Evolutionary conservation across 1,140 invertebrate species (phyloP).

Genomic region (Aphidius gifuensis): DNA sequence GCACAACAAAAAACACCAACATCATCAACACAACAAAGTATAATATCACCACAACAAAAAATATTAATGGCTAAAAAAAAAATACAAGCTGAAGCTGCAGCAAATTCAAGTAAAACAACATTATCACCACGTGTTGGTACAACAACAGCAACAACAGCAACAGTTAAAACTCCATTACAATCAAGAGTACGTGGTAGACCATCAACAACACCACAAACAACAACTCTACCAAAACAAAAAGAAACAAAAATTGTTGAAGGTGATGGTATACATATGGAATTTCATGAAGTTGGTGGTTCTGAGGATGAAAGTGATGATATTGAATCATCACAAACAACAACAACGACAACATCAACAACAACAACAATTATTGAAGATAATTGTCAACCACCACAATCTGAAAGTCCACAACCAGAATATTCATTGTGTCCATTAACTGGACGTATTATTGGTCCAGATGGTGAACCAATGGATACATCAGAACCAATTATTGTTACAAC

Average conservation of each 20-base stretch:
- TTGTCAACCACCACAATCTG: slow-evolving; percentile 53
- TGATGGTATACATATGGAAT: slow-evolving; percentile 54
- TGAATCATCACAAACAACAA: slow-evolving; percentile 48
- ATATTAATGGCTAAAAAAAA: slow-evolving; percentile 51
- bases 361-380: slow-evolving; percentile 57
- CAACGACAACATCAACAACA: slow-evolving; percentile 53
- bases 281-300: slow-evolving; percentile 47
- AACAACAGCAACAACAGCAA: slow-evolving; percentile 29
- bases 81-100: slow-evolving; percentile 44
- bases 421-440: slow-evolving; percentile 68
- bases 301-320: slow-evolving; percentile 60
- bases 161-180: slow-evolving; percentile 32
- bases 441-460: slow-evolving; percentile 66
- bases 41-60: slow-evolving; percentile 51
- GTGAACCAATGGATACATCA: slow-evolving; percentile 59
- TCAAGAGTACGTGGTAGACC: slow-evolving; percentile 29
- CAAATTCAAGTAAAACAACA: slow-evolving; percentile 3
- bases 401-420: slow-evolving; percentile 65
- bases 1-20: slow-evolving; percentile 37
- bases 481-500: slow-evolving; percentile 15
- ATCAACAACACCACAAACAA: slow-evolving; percentile 11
- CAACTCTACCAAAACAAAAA: slow-evolving; percentile 39
- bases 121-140: background rate
- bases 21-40: slow-evolving; percentile 40
- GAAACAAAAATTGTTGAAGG: slow-evolving; percentile 53